Evolutionary conservation across 2,888 invertebrate genomes (phyloP).

Genomic region (Salpingus planirostris): DNA sequence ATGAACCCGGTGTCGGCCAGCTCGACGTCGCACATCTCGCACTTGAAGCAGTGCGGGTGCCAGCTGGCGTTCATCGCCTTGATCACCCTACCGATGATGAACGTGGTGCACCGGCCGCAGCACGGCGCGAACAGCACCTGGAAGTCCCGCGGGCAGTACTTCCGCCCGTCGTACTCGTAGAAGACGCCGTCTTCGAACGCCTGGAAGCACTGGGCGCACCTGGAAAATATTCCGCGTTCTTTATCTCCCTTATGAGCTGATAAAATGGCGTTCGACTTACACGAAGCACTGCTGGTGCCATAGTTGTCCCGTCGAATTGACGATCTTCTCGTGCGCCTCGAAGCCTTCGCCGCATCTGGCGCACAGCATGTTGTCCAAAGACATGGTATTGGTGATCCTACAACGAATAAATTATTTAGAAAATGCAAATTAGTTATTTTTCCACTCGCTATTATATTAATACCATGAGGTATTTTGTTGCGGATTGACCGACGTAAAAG

Average conservation of each 20-base stretch:
- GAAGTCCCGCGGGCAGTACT: conserved; percentile 98
- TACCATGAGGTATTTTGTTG: neutral
- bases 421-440: neutral
- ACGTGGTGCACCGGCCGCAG: conserved; percentile 73
- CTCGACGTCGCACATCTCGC: conserved; percentile 85
- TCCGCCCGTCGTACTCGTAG: conserved; percentile 97
- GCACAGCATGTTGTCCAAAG: conserved; percentile 87
- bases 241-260: no score
- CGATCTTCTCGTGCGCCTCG: conserved; percentile 94
- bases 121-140: conserved; percentile 85
- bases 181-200: conserved; percentile 96
- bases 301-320: conserved; percentile 95
- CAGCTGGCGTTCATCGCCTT: conserved; percentile 99
- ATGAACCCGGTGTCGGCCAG: conserved; percentile 97
- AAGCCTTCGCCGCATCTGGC: conserved; percentile 95
- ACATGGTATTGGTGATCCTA: conserved; percentile 57
- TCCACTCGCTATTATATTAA: neutral
- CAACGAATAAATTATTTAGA: conserved; percentile 18
- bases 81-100: conserved; percentile 97
- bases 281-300: conserved; percentile 99
- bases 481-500: neutral
- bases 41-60: conserved; percentile 97
- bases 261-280: no score
- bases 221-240: conserved; percentile 28
- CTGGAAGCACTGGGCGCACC: conserved; percentile 98